Evolutionary conservation across 2,113 vertebrate genomes (phyloP).

Genomic region (Psophia crepitans): DNA sequence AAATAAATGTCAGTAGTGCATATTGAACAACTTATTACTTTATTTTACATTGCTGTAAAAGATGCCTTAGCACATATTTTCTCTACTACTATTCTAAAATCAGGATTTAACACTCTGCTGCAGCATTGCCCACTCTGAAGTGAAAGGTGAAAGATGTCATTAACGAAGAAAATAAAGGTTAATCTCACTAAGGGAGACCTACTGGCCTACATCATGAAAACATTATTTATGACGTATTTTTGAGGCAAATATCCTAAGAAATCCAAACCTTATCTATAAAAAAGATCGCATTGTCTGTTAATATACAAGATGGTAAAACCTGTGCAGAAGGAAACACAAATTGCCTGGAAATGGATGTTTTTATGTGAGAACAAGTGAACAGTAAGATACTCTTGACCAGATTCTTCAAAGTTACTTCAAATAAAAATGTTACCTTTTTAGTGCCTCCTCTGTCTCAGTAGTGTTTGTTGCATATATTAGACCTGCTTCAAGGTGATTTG

Average conservation of each 20-base stretch:
- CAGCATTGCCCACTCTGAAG: not conserved
- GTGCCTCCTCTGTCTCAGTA: not conserved
- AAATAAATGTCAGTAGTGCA: not conserved
- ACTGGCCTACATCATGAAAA: not conserved
- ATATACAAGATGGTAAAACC: not conserved
- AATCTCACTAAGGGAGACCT: not conserved
- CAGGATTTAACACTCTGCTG: not conserved
- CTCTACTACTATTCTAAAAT: not conserved
- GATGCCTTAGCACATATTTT: not conserved
- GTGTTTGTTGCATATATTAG: conserved; percentile 38
- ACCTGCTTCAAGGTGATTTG: conserved; percentile 48
- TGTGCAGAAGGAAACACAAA: not conserved
- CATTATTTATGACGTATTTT: not conserved
- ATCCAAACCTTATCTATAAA: not conserved
- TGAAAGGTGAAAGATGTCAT: not conserved
- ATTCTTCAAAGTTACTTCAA: conserved; percentile 46
- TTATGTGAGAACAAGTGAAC: not conserved
- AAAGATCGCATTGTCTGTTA: not conserved
- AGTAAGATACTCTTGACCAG: not conserved
- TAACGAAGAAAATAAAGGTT: not conserved
- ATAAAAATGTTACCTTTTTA: not conserved
- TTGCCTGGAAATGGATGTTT: not conserved
- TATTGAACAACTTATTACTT: not conserved
- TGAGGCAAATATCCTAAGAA: not conserved
- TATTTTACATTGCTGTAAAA: not conserved